These are phyloP conservation scores for Maccullochella peelii DNA, from an alignment of 2,113 vertebrate species.

Conservation along the genomic window DNA sequence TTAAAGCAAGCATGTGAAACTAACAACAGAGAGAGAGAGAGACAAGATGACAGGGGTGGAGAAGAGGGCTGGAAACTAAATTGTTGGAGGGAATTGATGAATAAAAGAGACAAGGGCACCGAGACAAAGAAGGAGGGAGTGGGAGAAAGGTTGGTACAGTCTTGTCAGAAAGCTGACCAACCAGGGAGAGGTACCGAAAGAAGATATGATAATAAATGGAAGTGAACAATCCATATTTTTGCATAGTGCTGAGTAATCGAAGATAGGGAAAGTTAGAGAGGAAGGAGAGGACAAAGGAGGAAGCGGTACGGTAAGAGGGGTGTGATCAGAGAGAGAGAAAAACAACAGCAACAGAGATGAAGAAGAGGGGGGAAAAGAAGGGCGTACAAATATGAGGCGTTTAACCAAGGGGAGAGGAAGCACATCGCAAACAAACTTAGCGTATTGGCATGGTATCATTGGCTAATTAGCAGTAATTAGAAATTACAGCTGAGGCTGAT, in stretches of 20 bases:
- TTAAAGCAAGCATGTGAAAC: constrained; percentile 12
- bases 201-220: constrained; percentile 51
- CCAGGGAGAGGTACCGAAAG: constrained; percentile 16
- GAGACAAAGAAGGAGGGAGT: constrained; percentile 5
- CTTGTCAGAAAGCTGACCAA: constrained; percentile 49
- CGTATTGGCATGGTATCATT: background rate
- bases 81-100: constrained; percentile 31
- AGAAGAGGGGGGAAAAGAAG: background rate
- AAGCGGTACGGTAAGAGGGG: background rate
- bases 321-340: constrained; percentile 6
- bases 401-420: background rate
- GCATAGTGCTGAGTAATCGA: constrained; percentile 70
- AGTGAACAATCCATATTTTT: constrained; percentile 46
- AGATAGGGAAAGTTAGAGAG: constrained; percentile 21
- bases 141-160: constrained; percentile 13
- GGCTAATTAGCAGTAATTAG: background rate
- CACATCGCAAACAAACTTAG: background rate
- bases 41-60: constrained; percentile 20
- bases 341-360: background rate
- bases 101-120: constrained; percentile 36
- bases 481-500: background rate
- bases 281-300: constrained; percentile 15
- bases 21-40: constrained; percentile 10
- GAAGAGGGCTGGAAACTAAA: constrained; percentile 22
- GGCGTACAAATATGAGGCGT: background rate